Evolutionary conservation across 2,888 invertebrate genomes (phyloP).

Genomic region (Osedax fenrisi): DNA sequence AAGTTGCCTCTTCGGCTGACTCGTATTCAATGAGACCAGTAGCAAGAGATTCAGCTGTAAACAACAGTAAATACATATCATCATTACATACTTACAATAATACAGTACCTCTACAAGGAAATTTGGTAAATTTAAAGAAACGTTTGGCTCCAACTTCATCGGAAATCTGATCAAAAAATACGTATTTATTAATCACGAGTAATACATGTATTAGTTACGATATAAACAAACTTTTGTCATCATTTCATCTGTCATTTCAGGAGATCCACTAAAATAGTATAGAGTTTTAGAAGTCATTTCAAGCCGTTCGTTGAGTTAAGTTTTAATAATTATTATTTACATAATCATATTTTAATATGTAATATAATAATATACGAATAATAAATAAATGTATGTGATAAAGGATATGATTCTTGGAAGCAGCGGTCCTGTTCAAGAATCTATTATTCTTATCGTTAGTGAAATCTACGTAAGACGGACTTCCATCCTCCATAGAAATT

Average conservation of each 20-base stretch:
- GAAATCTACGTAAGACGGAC: slow-evolving; percentile 92
- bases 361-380: no score
- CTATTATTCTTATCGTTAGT: slow-evolving; percentile 91
- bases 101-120: no score
- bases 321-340: no score
- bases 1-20: background rate
- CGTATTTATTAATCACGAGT: no score
- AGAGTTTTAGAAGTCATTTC: slow-evolving; percentile 84
- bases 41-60: background rate
- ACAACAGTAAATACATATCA: no score
- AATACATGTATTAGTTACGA: no score
- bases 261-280: slow-evolving; percentile 97
- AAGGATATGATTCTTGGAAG: slow-evolving; percentile 84
- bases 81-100: no score
- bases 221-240: slow-evolving; percentile 52
- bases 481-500: slow-evolving; percentile 83
- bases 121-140: no score
- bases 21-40: background rate
- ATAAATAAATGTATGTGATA: background rate
- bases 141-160: no score
- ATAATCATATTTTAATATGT: no score
- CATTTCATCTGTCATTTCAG: slow-evolving; percentile 73
- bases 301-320: no score
- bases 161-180: no score
- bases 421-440: slow-evolving; percentile 86